Base-by-base conservation (phyloP, 2,113 vertebrate genomes). In the Dasypus novemcinctus region DNA sequence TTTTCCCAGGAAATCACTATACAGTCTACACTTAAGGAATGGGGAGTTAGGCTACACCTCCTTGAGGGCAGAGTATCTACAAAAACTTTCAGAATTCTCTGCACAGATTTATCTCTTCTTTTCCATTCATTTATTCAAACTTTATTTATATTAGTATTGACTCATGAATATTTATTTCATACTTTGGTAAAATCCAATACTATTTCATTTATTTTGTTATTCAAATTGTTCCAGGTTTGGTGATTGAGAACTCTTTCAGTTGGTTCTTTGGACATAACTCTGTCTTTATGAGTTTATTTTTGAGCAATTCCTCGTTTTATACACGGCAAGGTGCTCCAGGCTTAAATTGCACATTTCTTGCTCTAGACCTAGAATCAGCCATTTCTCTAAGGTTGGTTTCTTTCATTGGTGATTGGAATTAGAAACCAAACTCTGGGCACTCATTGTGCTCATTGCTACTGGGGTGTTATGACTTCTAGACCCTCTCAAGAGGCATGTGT, bases 81-180 rank as follows among this genome's bases (percentile, higher is more conserved):
- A 49, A 66, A 54, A 81, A 80, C 88, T 79, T 63, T 90, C 82
- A 54, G 13, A 78, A 90, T 79, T 82, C 29, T 74, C 46, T 64
- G 27, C 38, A 75, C 21, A 80, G 59, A 80, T 41, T 63, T 31
- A 27, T 78, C 18, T 82, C 20, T 97, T 96, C 49, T 59, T 2
- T 78, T 6, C 18, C 8, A 87, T 85, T 36, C 36, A 69, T 93
- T 91, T 63, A 71, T 57, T 57, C 29, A 80, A 21, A 59, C 21
- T 49, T 49, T 49, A 59, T 59, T 85, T 75, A 63, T 78, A 46
- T 72, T 4, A 20, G 13, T 68, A 43, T 72, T 79, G 20, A 92
- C 29, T 79, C 25, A 89, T 52, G 59, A 43, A 31, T 94, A 88
- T 88, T 85, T 96, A 78, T 89, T 95, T 95, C 91, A 46, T 81